Percentiles rank a stretch among this genome's conserved stretches.
phyloP scores from a whole-genome alignment of 2,113 vertebrate species.

The Toxostoma redivivum region DNA sequence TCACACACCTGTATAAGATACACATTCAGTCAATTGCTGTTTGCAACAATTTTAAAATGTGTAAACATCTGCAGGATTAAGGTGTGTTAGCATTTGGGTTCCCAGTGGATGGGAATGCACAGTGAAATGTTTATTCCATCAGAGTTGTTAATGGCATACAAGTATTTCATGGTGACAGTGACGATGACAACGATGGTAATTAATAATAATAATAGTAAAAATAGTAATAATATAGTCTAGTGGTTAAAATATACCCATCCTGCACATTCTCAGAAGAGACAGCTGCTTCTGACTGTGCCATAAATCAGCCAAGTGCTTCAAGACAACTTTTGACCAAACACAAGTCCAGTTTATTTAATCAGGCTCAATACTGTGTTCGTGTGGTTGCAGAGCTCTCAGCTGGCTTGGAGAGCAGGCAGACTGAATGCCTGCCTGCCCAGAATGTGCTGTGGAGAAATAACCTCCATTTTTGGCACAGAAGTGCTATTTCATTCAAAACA shows the following conservation, averaged over 20 bases:
- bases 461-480: slow-evolving; percentile 48
- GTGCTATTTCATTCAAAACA: slow-evolving; percentile 61
- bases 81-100: background rate
- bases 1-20: background rate
- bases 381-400: background rate
- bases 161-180: background rate
- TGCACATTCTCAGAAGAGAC: background rate
- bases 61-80: background rate
- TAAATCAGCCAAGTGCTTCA: slow-evolving; percentile 26
- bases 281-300: background rate
- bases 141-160: background rate
- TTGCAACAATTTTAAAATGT: background rate
- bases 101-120: background rate
- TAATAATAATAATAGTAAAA: background rate
- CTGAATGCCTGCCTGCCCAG: slow-evolving; percentile 12
- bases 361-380: background rate
- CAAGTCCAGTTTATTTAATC: slow-evolving; percentile 17
- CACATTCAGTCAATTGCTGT: background rate
- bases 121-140: background rate
- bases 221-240: background rate
- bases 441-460: slow-evolving; percentile 25
- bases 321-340: slow-evolving; percentile 21
- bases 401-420: background rate
- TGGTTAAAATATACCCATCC: background rate
- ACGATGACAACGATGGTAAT: too few relatives aligned